Conservation (phyloP, 2,797 vertebrate genomes). For the Anguilla megastoma region DNA sequence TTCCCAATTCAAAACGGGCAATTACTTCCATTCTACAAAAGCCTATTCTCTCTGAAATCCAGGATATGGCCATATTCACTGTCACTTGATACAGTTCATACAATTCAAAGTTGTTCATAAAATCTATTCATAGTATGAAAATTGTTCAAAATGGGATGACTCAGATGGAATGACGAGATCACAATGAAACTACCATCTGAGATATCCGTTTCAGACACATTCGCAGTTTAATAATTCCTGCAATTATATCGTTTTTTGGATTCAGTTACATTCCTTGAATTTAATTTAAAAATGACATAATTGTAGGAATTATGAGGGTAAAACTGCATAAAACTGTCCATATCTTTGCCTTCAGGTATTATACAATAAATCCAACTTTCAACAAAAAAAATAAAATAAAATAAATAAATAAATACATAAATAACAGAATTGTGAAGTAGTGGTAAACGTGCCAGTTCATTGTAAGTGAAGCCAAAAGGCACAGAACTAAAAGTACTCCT, state of each 20-base stretch:
- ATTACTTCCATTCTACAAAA: background rate
- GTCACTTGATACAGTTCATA: background rate
- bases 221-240: background rate
- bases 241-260: background rate
- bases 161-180: background rate
- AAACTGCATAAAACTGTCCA: background rate
- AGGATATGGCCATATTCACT: background rate
- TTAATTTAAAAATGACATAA: background rate
- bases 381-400: too few relatives aligned
- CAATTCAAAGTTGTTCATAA: background rate
- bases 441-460: too few relatives aligned
- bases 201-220: background rate
- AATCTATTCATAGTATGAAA: background rate
- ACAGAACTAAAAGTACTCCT: too few relatives aligned
- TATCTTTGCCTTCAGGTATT: too few relatives aligned
- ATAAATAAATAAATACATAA: too few relatives aligned
- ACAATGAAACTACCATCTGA: background rate
- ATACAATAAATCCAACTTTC: too few relatives aligned
- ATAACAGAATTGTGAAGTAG: too few relatives aligned
- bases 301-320: background rate
- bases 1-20: constrained; percentile 4
- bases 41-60: background rate
- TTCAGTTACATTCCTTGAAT: background rate
- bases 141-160: constrained; percentile 1
- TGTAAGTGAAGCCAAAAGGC: too few relatives aligned